Conservation (phyloP, 2,113 vertebrate species). For the Columba livia region DNA sequence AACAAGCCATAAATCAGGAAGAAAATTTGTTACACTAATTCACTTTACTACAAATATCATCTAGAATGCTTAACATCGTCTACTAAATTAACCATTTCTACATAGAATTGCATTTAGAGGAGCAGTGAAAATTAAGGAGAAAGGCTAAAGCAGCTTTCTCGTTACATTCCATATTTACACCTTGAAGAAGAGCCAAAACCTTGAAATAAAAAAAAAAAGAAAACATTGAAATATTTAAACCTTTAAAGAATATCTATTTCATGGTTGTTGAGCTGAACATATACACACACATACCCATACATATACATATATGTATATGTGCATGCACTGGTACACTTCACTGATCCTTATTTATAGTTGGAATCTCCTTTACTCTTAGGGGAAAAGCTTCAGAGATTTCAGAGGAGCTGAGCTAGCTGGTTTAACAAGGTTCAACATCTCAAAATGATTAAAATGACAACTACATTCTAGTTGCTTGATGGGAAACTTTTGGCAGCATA, state of each 20-base stretch:
- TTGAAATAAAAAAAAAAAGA: background rate
- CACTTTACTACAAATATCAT: background rate
- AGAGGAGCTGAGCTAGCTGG: constrained; percentile 28
- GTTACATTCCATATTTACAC: background rate
- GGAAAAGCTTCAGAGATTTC: constrained; percentile 35
- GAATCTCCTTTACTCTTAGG: background rate
- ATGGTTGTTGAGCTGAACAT: background rate
- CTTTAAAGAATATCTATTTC: background rate
- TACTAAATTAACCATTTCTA: background rate
- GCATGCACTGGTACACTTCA: background rate
- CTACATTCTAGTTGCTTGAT: constrained; percentile 29
- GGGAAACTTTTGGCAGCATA: constrained; percentile 42
- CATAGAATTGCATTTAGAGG: background rate
- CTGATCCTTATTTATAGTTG: background rate
- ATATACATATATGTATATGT: background rate
- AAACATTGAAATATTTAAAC: background rate
- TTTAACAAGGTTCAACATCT: constrained; percentile 27
- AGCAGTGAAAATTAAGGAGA: background rate
- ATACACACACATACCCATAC: background rate
- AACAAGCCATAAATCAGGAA: background rate
- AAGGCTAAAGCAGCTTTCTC: background rate
- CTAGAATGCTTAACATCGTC: background rate
- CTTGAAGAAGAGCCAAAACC: background rate
- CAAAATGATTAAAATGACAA: constrained; percentile 42
- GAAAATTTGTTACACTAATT: background rate